These are phyloP conservation scores for Anaspis maculata DNA, from an alignment of 2,888 invertebrate genomes.

Conservation along the genomic window DNA sequence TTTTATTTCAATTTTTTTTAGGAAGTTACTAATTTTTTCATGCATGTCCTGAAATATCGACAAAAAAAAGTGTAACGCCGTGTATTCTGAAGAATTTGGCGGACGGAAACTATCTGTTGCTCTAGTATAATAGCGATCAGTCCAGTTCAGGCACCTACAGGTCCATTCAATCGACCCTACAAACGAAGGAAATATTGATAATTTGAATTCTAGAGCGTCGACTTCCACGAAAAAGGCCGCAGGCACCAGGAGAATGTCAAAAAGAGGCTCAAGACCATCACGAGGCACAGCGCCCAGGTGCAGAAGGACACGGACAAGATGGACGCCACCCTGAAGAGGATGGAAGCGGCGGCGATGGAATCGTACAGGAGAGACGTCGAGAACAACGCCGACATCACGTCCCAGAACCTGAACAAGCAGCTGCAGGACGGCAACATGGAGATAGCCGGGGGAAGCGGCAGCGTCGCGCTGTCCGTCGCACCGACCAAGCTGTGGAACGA, in stretches of 20 bases:
- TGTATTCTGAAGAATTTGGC: no score
- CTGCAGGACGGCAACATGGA: constrained; percentile 31
- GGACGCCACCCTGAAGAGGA: constrained; percentile 71
- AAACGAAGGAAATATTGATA: no score
- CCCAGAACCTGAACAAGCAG: constrained; percentile 43
- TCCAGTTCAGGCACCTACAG: no score
- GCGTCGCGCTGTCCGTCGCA: no score
- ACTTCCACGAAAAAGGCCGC: constrained; percentile 91
- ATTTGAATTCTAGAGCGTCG: constrained; percentile 60
- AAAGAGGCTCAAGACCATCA: constrained; percentile 74
- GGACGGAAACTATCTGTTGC: no score
- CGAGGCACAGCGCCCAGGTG: constrained; percentile 73
- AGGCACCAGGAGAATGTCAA: constrained; percentile 88
- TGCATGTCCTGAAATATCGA: no score
- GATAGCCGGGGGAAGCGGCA: constrained; percentile 25
- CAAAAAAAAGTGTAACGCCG: no score
- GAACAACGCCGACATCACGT: constrained; percentile 55
- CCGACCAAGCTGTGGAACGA: constrained; percentile 69
- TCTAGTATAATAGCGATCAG: no score
- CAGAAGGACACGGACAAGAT: constrained; percentile 69
- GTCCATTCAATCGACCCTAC: background rate
- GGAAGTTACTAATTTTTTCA: no score
- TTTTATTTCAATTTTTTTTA: no score
- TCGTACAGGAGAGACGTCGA: constrained; percentile 82
- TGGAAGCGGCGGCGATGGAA: constrained; percentile 85